These are phyloP conservation scores for Platorchestia sp. DNA, from an alignment of 1,140 invertebrate genomes.

Conservation along the genomic window DNA sequence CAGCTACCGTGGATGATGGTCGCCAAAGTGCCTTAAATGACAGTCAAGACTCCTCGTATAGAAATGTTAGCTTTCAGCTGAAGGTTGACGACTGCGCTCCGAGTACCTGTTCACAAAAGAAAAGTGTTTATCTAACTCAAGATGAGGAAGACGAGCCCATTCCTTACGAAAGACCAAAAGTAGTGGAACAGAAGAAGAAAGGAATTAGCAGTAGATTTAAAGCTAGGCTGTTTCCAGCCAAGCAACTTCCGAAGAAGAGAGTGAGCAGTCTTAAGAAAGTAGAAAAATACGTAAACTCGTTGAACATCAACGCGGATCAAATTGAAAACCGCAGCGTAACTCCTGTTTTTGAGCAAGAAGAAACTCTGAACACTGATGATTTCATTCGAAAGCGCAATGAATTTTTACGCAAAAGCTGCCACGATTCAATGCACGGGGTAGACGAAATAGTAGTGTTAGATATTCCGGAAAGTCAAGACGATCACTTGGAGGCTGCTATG, in stretches of 20 bases:
- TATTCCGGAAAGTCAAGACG: conserved; percentile 28
- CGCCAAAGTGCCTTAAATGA: conserved; percentile 62
- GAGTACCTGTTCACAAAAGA: not conserved
- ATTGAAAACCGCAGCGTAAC: conserved; percentile 61
- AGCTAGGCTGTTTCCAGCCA: conserved; percentile 62
- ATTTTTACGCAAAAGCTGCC: conserved; percentile 50
- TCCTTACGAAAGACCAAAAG: conserved; percentile 40
- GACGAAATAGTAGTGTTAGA: conserved; percentile 61
- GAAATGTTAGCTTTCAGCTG: conserved; percentile 36
- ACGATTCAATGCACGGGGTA: conserved; percentile 60
- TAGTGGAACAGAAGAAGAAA: conserved; percentile 58
- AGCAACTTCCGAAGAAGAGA: conserved; percentile 62
- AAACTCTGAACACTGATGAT: conserved; percentile 59
- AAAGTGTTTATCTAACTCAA: not conserved
- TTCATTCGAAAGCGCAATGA: conserved; percentile 61
- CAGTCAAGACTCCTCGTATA: conserved; percentile 23
- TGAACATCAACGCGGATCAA: conserved; percentile 53
- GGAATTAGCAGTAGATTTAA: conserved; percentile 62
- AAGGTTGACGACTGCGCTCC: not conserved
- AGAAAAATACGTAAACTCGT: conserved; percentile 63
- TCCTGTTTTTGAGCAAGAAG: conserved; percentile 63
- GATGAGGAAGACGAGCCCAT: conserved; percentile 59
- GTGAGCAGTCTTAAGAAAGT: conserved; percentile 63
- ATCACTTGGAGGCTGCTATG: conserved; percentile 21
- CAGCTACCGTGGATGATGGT: not conserved